Base-by-base conservation (phyloP, 2,797 vertebrate genomes). In the Leptoclinus maculatus region DNA sequence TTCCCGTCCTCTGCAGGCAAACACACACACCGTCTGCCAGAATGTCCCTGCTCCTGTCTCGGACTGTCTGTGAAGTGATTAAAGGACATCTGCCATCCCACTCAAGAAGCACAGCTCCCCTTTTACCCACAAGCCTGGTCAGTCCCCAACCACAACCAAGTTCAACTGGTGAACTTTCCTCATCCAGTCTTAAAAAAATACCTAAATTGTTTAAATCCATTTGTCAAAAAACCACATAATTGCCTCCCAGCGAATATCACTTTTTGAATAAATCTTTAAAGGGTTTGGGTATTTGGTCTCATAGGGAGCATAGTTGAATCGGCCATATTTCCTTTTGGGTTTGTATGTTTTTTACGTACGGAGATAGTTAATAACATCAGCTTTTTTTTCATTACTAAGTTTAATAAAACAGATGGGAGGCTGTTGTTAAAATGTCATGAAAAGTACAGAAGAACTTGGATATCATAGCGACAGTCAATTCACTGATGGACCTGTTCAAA, bases 71-170 rank as follows among this genome's bases (percentile, higher is more conserved):
- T 78, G 65, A 84, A 58, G 72, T 73, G 68, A 86, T 84, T 89
- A 71, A 79, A 84, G 66, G 56, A 85, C 88, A 91, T 92, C 91
- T 92, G 91, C 87, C 76, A 78, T 66, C 83, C 69, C 78, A 83
- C 77, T 91, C 80, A 80, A 71, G 66, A 88, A 65, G 19, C 76
- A 66, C 53, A 53, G 76, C 72, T 78, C 76, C 74, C 70, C 73
- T 69, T 77, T 79, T 73, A 77, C 59, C 77, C 77, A 83, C 60
- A 83, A 76, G 38, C 29, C 69, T 72, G 19, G 45, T 73, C 63
- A 60, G 9, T 59, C 74, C 66, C 62, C 51, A 66, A 79, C 79
- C 49, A 58, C 32, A 39, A 36, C 80, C 84, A 72, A 74, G 63
- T 53, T 73, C 68, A 86, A 51, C 78, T 71, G 76, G 89, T 86